Conservation (phyloP, 2,888 invertebrate genomes). For the Psylliodes chrysocephalus region DNA sequence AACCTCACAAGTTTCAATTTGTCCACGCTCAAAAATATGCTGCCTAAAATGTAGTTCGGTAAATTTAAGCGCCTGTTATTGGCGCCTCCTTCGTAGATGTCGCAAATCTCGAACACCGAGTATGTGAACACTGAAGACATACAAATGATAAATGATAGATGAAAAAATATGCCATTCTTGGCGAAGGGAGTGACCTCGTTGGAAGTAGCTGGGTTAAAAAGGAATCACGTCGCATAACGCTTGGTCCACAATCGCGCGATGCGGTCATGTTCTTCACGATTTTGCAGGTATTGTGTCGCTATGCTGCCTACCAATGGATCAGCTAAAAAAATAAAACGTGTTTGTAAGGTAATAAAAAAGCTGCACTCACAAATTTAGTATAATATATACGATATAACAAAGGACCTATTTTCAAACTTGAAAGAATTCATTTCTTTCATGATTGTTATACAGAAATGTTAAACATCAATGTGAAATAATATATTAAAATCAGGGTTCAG, state of each 20-base stretch:
- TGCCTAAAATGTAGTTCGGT: too few relatives aligned
- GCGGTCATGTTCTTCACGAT: constrained; percentile 97
- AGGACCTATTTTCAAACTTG: too few relatives aligned
- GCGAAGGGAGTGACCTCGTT: constrained; percentile 60
- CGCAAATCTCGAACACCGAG: constrained; percentile 13
- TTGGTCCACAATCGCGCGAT: constrained; percentile 99
- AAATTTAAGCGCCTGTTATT: too few relatives aligned
- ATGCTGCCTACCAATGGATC: constrained; percentile 98
- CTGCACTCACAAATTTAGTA: too few relatives aligned
- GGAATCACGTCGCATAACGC: constrained; percentile 91
- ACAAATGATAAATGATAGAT: constrained; percentile 47
- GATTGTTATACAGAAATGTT: too few relatives aligned
- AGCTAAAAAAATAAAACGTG: constrained; percentile 70
- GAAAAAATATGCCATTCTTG: constrained; percentile 59
- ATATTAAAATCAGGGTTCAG: too few relatives aligned
- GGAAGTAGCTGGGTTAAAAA: constrained; percentile 54
- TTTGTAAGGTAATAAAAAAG: too few relatives aligned
- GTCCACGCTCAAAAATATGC: too few relatives aligned
- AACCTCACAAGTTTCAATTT: too few relatives aligned
- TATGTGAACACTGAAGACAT: constrained; percentile 46
- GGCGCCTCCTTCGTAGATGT: background rate
- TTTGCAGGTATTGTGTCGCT: constrained; percentile 97
- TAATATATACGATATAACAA: too few relatives aligned
- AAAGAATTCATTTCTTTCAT: too few relatives aligned
- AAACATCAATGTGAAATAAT: too few relatives aligned